Percentiles rank a stretch among this genome's conserved stretches.
phyloP scores from a whole-genome alignment of 2,113 vertebrate genomes.

The Willisornis vidua region DNA sequence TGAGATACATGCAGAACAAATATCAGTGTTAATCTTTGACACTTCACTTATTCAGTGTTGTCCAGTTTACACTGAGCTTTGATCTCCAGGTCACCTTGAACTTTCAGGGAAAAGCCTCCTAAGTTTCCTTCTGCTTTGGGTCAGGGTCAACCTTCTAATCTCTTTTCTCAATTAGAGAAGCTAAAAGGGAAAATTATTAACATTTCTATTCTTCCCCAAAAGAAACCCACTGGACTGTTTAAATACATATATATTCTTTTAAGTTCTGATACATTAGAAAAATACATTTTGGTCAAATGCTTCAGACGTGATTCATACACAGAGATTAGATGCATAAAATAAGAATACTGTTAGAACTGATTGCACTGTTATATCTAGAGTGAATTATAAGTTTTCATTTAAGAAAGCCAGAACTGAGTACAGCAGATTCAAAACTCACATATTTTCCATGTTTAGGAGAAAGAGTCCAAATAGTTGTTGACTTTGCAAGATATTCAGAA shows the following conservation, averaged over 20 bases:
- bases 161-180: not conserved
- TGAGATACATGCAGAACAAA: not conserved
- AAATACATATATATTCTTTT: not conserved
- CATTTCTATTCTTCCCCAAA: not conserved
- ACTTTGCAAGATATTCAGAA: constrained; percentile 61
- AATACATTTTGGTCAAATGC: not conserved
- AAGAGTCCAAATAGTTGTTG: constrained; percentile 59
- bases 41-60: not conserved
- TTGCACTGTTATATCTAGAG: not conserved
- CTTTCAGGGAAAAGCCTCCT: not conserved
- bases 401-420: not conserved
- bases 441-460: constrained; percentile 54
- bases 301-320: not conserved
- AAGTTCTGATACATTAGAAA: not conserved
- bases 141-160: not conserved
- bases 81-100: not conserved
- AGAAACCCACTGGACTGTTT: not conserved
- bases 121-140: not conserved
- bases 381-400: not conserved
- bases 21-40: not conserved
- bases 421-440: not conserved
- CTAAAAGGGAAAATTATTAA: not conserved
- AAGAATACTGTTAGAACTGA: not conserved
- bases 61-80: not conserved
- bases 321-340: not conserved